Evolutionary conservation across 2,113 vertebrate genomes (phyloP), one percentile per base, ranked within the genome.

Genomic region (Heterocephalus glaber): DNA sequence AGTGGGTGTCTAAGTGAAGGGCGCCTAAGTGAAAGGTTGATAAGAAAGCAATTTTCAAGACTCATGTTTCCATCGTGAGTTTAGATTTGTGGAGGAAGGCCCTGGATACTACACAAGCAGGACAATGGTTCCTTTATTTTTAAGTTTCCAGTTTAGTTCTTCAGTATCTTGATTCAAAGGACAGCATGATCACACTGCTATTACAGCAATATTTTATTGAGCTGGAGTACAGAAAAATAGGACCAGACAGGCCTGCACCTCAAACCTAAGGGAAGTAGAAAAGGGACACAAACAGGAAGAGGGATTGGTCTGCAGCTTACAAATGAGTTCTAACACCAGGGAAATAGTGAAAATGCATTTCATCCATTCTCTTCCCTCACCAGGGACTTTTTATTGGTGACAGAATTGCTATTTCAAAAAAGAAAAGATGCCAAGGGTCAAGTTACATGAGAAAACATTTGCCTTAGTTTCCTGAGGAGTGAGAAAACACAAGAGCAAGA

Each of bases 81-180:
- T 83, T 56, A 79, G 35, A 76, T 28, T 86, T 49, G 66, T 76
- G 30, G 56, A 72, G 38, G 56, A 89, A 93, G n/a, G 7, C 26
- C n/a, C 30, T 24, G 38, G 56, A 91, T 89, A 81, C 38, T 13
- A 66, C 7, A 86, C 20, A 47, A 4, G 52, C 47, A 83, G 60
- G 66, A 70, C 44, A 49, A 47, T 81, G 41, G 38, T 66, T 74
- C 44, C 52, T 86, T 93, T 90, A 85, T 93, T 81, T 82, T 33
- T 82, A 96, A 79, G 9, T 86, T 94, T 63, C 35, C 28, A 60
- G 30, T 83, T 96, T 86, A 96, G 74, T 93, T 30, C 14, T 94
- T 93, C 70, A 86, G 47, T n/a, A 86, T 77, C 35, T 88, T 91
- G 56, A 22, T 79, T 66, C 38, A 54, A 95, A 93, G 35, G 16